Evolutionary conservation across 2,113 vertebrate genomes (phyloP).

Genomic region (Tamias sibiricus): DNA sequence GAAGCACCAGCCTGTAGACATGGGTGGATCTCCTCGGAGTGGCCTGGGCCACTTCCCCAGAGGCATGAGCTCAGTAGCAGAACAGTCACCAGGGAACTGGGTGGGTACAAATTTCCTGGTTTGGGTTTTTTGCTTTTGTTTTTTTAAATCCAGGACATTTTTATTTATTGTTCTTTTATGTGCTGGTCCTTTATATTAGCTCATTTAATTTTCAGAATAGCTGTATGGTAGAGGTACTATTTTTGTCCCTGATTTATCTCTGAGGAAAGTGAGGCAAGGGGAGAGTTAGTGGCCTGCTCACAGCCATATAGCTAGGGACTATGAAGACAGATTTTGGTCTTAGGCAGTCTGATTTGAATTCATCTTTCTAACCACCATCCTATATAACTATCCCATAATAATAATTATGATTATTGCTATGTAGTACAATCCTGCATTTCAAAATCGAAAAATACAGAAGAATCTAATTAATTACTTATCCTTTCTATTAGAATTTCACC

Average conservation of each 20-base stretch:
- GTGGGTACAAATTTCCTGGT: neutral
- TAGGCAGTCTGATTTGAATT: neutral
- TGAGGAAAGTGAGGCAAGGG: neutral
- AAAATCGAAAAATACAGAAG: slow-evolving; percentile 7
- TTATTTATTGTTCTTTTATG: neutral
- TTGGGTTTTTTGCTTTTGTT: neutral
- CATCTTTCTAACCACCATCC: neutral
- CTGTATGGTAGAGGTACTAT: neutral
- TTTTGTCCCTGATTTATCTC: neutral
- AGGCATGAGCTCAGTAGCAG: neutral
- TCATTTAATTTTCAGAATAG: neutral
- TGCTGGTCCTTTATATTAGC: neutral
- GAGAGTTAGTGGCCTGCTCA: neutral
- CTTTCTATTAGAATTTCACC: slow-evolving; percentile 12
- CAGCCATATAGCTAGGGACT: neutral
- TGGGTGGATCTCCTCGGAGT: neutral
- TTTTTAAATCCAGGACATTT: neutral
- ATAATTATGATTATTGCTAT: neutral
- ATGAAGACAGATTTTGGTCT: neutral
- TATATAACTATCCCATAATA: neutral
- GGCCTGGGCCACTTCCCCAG: neutral
- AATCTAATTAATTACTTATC: neutral
- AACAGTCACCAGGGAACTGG: neutral
- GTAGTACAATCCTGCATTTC: neutral
- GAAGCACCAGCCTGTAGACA: neutral